Evolutionary conservation across 2,888 invertebrate genomes (phyloP).

Genomic region (Ditula angustiorana): DNA sequence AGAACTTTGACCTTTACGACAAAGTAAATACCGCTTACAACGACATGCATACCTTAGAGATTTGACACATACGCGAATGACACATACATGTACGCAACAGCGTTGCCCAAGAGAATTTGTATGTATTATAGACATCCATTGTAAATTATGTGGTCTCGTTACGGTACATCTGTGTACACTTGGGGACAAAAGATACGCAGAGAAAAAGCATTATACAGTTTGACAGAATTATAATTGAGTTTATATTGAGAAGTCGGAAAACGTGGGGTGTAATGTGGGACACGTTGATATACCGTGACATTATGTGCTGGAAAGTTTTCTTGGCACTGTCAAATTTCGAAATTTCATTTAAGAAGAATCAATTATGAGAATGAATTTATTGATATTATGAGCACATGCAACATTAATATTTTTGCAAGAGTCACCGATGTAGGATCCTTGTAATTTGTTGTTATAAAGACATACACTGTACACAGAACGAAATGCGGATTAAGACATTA

Average conservation of each 20-base stretch:
- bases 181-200: constrained; percentile 32
- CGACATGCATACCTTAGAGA: constrained; percentile 29
- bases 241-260: constrained; percentile 10
- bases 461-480: too few species aligned
- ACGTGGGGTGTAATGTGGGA: background rate
- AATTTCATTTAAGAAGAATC: background rate
- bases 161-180: constrained; percentile 32
- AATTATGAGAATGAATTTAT: background rate
- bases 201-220: background rate
- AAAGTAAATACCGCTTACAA: constrained; percentile 19
- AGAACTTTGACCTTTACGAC: constrained; percentile 27
- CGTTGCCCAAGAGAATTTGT: constrained; percentile 52
- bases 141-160: constrained; percentile 41
- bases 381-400: too few species aligned
- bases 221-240: constrained; percentile 17
- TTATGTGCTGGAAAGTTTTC: background rate
- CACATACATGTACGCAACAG: constrained; percentile 25
- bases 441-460: too few species aligned
- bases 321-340: too few species aligned
- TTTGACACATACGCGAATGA: constrained; percentile 36
- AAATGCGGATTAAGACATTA: too few species aligned
- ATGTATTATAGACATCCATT: constrained; percentile 46
- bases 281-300: constrained; percentile 8
- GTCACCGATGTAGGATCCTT: too few species aligned
- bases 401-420: too few species aligned